Evolutionary conservation across 2,888 invertebrate species (phyloP).

Genomic region (Drosophila subsilvestris): DNA sequence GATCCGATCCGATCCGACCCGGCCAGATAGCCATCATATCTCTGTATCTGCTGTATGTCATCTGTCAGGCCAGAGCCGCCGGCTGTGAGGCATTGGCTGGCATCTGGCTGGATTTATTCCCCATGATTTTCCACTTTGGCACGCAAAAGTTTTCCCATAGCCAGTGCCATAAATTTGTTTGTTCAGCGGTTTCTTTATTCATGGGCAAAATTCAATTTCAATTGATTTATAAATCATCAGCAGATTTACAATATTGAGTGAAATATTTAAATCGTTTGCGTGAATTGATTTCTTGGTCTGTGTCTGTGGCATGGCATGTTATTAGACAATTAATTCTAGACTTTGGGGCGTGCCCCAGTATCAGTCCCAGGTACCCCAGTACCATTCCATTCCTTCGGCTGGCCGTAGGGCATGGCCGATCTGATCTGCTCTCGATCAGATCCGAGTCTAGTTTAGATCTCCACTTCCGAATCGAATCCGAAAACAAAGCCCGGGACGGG

Average conservation of each 20-base stretch:
- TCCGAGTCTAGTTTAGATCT: slow-evolving; percentile 51
- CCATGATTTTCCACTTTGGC: slow-evolving; percentile 78
- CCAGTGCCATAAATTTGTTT: slow-evolving; percentile 63
- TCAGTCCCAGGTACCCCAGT: slow-evolving; percentile 2
- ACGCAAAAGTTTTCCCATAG: slow-evolving; percentile 61
- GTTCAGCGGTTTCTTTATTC: slow-evolving; percentile 54
- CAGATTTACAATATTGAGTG: slow-evolving; percentile 53
- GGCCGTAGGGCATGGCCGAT: slow-evolving; percentile 42
- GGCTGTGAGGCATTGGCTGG: slow-evolving; percentile 55
- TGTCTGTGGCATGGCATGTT: slow-evolving; percentile 49
- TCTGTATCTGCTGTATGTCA: slow-evolving; percentile 73
- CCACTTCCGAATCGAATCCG: slow-evolving; percentile 62
- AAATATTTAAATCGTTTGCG: slow-evolving; percentile 52
- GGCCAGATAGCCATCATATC: slow-evolving; percentile 65
- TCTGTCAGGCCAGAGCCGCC: slow-evolving; percentile 74
- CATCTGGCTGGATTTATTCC: slow-evolving; percentile 64
- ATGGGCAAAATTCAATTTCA: slow-evolving; percentile 68
- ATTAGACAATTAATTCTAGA: slow-evolving; percentile 72
- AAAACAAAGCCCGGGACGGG: slow-evolving; percentile 41
- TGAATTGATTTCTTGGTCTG: slow-evolving; percentile 51
- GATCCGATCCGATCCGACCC: not conserved
- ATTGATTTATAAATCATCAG: slow-evolving; percentile 78
- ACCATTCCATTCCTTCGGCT: slow-evolving; percentile 32
- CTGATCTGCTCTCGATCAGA: slow-evolving; percentile 2
- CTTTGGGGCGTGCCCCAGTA: slow-evolving; percentile 56